Evolutionary conservation across 35 echinoderm and acorn worm genomes (phyloP).

Genomic region (Heliocidaris erythrogramma): DNA sequence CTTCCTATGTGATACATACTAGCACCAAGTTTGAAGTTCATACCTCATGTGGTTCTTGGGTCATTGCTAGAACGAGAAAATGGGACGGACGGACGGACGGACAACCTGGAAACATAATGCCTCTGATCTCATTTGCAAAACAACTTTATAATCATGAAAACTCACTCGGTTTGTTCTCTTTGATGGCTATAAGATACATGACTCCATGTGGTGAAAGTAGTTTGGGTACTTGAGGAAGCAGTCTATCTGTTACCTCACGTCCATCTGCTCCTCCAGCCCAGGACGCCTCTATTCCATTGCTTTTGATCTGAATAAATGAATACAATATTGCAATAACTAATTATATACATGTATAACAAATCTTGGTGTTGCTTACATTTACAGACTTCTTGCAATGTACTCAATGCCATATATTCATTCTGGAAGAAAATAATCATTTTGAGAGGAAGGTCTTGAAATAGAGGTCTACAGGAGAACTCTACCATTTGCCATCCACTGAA

Average conservation of each 20-base stretch:
- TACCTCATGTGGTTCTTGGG: too few relatives aligned
- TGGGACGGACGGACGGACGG: too few relatives aligned
- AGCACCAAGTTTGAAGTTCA: too few relatives aligned
- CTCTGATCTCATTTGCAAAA: too few relatives aligned
- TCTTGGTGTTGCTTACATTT: background rate
- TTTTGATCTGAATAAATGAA: conserved; percentile 56
- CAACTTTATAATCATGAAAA: background rate
- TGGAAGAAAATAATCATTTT: background rate
- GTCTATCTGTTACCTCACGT: conserved; percentile 74
- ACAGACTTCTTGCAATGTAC: background rate
- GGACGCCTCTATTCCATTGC: conserved; percentile 60
- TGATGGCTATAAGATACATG: conserved; percentile 83
- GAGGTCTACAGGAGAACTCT: too few relatives aligned
- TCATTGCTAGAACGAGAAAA: too few relatives aligned
- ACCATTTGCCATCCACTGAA: too few relatives aligned
- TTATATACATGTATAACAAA: too few relatives aligned
- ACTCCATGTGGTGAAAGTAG: conserved; percentile 69
- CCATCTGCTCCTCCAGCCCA: conserved; percentile 93
- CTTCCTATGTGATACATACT: too few relatives aligned
- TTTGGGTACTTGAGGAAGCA: conserved; percentile 59
- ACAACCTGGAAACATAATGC: too few relatives aligned
- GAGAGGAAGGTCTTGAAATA: too few relatives aligned
- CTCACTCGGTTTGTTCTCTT: conserved; percentile 89
- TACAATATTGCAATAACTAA: background rate
- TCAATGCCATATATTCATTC: background rate